Evolutionary conservation across 2,113 vertebrate genomes (phyloP), one percentile per base, ranked within the genome.

Genomic region (Gopherus evgoodei): DNA sequence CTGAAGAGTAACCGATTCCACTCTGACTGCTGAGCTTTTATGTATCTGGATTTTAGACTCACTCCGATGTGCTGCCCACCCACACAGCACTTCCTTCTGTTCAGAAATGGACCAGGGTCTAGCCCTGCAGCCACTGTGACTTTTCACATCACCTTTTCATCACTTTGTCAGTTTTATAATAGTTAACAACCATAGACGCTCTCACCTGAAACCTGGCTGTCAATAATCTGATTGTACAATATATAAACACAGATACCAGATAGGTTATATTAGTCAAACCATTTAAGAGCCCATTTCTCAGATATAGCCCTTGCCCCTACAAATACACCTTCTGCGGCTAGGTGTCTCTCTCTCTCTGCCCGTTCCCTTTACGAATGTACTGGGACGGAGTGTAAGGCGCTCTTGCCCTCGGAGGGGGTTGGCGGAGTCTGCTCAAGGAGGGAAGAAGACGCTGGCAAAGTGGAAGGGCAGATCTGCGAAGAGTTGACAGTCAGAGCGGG

Each of bases 321-420:
- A 19, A 22, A 5, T 44, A 19, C 24, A 17, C 3, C 4, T 2
- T 14, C 50, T 38, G 38, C 3, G n/a, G 2, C 3, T 27, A 4
- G 13, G 19, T 47, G 21, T 38, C 12, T 52, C 1, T 11, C 78
- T 54, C 16, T 6, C 8, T 21, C 31, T 1, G 17, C 80, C 69
- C 53, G 8, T 2, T 29, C 1, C 42, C 52, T 75, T 94, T 98
- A 98, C 42, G 98, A 98, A 59, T 98, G 99, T 85, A 99, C 98
- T 38, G 99, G 98, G 84, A 38, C 38, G 38, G 38, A 38, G 38
- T 38, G 38, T 38, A 38, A 96, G 49, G 98, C 94, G 22, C 98
- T 97, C 95, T 99, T 99, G 86, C 98, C 98, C 90, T 99, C 99
- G 5, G 98, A 88, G 17, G 98, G 94, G 54, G 97, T 98, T 31